Base-by-base conservation (phyloP, 2,797 vertebrate genomes). In the Psittacula echo region DNA sequence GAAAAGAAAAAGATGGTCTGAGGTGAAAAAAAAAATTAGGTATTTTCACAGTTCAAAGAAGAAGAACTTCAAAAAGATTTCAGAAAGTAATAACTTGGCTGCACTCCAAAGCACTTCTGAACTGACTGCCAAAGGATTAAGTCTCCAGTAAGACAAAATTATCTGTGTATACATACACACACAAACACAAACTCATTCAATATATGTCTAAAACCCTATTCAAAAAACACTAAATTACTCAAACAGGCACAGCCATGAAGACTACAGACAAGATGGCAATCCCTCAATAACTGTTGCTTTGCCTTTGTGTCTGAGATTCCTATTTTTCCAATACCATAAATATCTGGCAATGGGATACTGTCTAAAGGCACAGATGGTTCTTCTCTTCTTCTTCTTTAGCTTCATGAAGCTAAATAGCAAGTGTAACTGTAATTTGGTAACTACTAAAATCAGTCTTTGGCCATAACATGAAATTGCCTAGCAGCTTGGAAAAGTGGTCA, bases 71-170 rank as follows among this genome's bases (percentile, higher is more conserved):
- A 96, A 87, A 85, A 92, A 80, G 12, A 90, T 92, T 95, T 89
- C 53, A 78, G 75, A 90, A 92, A 85, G 53, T 60, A 80, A 13
- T 89, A 90, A 67, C 41, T 85, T 93, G 94, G 92, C 86, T 83
- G 65, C 0, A 1, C 39, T 90, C 90, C 94, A 95, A 89, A 93
- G 79, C 65, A 66, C 39, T 95, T 94, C 62, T 92, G 53, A 68
- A 42, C 61, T 93, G 61, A 58, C 74, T 96, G 95, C 93, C 74
- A 90, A 93, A 87, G 72, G 62, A 96, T 89, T 89, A 93, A 88
- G 61, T 72, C 65, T 93, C 53, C 72, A 79, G 54, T 67, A 60
- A 83, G 72, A 92, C 51, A 93, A 95, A 94, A 94, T 87, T 93
- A 93, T 85, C 72, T 68, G 41, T 51, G 16, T 73, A 60, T 10